phyloP scores from a whole-genome alignment of 2,113 vertebrate genomes.

The Sturnus vulgaris region DNA sequence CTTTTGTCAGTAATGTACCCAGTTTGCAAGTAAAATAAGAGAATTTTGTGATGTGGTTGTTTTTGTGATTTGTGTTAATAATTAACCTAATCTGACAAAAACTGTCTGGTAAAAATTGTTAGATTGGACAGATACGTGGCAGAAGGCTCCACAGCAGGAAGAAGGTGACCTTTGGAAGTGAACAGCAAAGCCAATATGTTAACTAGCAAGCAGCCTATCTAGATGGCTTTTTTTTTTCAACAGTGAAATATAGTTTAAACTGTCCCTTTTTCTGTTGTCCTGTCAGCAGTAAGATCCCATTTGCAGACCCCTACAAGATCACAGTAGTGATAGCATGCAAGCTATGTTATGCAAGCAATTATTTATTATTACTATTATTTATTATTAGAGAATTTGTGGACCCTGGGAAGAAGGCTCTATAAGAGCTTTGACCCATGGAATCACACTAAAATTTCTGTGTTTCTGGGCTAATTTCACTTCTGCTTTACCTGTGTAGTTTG shows the following conservation, averaged over 20 bases:
- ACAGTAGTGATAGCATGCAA: neutral
- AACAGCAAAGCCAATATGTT: neutral
- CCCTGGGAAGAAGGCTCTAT: neutral
- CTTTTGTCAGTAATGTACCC: neutral
- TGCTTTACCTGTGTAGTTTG: neutral
- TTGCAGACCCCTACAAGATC: neutral
- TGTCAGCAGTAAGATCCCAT: neutral
- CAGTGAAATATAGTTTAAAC: neutral
- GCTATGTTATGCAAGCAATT: neutral
- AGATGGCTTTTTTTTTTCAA: neutral
- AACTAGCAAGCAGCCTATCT: neutral
- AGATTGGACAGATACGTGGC: neutral
- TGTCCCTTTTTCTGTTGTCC: neutral
- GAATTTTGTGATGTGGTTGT: neutral
- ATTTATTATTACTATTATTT: neutral
- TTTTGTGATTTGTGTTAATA: slow-evolving; percentile 28
- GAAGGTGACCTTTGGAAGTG: neutral
- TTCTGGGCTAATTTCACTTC: neutral
- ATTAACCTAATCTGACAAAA: slow-evolving; percentile 25
- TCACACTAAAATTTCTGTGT: neutral
- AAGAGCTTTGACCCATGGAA: neutral
- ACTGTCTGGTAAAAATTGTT: neutral
- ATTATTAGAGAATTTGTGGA: neutral
- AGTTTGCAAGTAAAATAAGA: slow-evolving; percentile 1
- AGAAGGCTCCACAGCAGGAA: neutral